Conservation (phyloP, 2,797 vertebrate species). For the Acanthornis magna region DNA sequence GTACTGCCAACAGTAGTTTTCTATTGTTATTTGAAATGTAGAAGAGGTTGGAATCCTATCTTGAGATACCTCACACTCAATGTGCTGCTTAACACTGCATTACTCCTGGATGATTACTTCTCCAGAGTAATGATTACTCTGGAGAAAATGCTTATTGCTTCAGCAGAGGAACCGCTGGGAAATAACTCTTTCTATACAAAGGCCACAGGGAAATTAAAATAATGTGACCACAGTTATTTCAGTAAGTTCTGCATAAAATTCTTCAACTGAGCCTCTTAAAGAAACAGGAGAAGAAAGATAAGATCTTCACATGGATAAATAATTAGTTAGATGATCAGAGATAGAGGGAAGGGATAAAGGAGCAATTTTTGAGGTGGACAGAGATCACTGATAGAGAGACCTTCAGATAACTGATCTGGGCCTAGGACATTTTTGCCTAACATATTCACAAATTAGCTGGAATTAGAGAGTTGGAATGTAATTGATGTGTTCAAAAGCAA, state of each 20-base stretch:
- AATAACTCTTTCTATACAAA: neutral
- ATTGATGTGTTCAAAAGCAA: neutral
- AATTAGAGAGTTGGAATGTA: neutral
- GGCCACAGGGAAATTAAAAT: neutral
- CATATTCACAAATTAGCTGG: neutral
- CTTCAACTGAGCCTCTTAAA: neutral
- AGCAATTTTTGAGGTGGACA: neutral
- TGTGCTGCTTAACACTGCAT: neutral
- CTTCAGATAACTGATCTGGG: neutral
- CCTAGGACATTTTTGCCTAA: neutral
- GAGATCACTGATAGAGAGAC: neutral
- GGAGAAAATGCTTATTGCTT: neutral
- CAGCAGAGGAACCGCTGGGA: neutral
- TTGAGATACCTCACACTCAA: neutral
- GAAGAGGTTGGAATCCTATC: neutral
- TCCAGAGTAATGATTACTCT: neutral
- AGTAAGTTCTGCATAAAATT: neutral
- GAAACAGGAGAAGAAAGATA: neutral
- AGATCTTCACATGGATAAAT: neutral
- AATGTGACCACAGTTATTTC: neutral
- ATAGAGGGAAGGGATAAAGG: neutral
- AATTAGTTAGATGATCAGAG: neutral
- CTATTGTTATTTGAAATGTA: neutral
- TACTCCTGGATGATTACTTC: neutral
- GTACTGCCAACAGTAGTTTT: neutral